phyloP scores from a whole-genome alignment of 2,113 vertebrate genomes.

The Nerophis ophidion region DNA sequence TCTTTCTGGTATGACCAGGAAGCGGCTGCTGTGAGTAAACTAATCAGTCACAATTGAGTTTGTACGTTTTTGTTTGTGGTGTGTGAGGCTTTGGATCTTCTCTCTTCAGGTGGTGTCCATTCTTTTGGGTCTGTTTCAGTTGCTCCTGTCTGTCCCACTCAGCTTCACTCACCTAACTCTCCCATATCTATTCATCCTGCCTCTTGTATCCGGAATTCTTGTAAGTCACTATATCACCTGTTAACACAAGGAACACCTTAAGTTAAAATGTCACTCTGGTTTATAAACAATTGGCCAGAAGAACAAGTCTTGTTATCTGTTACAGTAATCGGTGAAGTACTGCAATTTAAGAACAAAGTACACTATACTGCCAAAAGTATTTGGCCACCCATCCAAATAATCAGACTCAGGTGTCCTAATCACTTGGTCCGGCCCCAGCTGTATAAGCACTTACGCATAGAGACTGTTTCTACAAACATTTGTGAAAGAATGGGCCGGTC shows the following conservation, averaged over 20 bases:
- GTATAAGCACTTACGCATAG: no score
- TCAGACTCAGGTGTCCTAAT: no score
- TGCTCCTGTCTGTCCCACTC: conserved; percentile 55
- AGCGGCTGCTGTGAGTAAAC: conserved; percentile 57
- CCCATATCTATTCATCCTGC: conserved; percentile 48
- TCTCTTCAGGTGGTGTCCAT: conserved; percentile 60
- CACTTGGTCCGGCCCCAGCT: no score
- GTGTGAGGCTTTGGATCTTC: not conserved
- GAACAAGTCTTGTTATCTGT: no score
- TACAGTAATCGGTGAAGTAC: no score
- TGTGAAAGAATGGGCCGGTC: no score
- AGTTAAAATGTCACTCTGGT: not conserved
- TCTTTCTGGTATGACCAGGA: conserved; percentile 56
- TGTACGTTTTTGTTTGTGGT: not conserved
- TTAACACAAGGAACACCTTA: not conserved
- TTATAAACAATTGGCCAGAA: no score
- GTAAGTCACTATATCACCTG: conserved; percentile 39
- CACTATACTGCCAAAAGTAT: no score
- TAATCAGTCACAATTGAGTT: not conserved
- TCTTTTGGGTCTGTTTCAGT: conserved; percentile 66
- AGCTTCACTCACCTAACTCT: conserved; percentile 14
- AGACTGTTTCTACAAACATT: no score
- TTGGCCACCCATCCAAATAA: no score
- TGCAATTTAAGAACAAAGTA: no score
- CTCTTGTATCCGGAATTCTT: conserved; percentile 55